phyloP scores from a whole-genome alignment of 2,888 invertebrate species.

The Acanthopleura granulata region DNA sequence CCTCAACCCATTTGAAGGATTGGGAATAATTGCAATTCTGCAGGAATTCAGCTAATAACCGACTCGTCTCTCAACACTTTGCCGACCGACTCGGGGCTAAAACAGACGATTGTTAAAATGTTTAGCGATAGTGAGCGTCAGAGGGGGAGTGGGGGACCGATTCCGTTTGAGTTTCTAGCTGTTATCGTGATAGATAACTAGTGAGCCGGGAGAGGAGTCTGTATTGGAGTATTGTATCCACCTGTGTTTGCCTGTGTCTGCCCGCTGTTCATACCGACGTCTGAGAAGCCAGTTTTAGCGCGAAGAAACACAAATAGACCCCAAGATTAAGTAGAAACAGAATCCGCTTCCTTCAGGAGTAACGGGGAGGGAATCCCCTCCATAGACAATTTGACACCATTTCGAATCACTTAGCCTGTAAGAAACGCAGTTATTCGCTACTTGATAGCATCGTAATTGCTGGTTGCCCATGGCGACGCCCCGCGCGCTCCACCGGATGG shows the following conservation, averaged over 20 bases:
- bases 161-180: too few species aligned
- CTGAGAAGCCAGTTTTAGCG: background rate
- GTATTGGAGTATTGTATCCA: slow-evolving; percentile 3
- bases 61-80: too few species aligned
- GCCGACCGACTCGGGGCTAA: too few species aligned
- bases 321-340: slow-evolving; percentile 9
- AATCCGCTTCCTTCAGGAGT: background rate
- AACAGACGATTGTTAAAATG: too few species aligned
- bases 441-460: background rate
- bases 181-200: too few species aligned
- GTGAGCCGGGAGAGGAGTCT: too few species aligned
- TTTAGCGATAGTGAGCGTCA: too few species aligned
- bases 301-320: background rate
- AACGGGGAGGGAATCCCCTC: background rate
- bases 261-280: too few species aligned
- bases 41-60: too few species aligned
- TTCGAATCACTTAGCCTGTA: background rate
- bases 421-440: background rate
- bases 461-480: background rate
- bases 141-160: too few species aligned
- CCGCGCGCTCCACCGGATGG: background rate
- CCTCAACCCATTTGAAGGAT: too few species aligned
- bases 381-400: slow-evolving; percentile 5
- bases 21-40: too few species aligned
- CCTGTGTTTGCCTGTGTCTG: background rate